These are phyloP conservation scores for Trissonchulus latispiculum DNA, from an alignment of 2,888 invertebrate species.

Conservation along the genomic window DNA sequence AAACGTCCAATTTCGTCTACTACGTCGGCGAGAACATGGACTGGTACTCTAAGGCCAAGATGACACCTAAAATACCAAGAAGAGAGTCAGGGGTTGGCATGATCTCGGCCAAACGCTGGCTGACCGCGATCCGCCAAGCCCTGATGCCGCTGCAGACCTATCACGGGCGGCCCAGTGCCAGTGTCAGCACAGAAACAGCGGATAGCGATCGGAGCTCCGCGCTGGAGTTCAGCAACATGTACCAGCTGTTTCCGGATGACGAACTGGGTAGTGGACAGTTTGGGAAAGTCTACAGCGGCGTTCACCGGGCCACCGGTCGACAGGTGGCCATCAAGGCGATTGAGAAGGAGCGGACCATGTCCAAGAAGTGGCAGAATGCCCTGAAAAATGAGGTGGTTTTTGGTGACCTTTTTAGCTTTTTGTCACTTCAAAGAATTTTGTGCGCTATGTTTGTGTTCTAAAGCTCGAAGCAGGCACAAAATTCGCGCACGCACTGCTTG, in stretches of 20 bases:
- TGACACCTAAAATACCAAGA: constrained; percentile 13
- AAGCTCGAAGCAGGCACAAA: no score
- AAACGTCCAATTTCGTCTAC: constrained; percentile 34
- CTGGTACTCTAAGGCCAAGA: constrained; percentile 20
- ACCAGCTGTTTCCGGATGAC: constrained; percentile 66
- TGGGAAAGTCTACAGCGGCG: constrained; percentile 92
- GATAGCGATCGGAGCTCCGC: background rate
- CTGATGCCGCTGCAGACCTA: constrained; percentile 34
- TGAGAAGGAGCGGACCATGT: constrained; percentile 39
- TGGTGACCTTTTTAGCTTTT: no score
- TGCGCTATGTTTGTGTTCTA: no score
- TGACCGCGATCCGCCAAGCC: constrained; percentile 29
- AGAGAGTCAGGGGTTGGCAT: constrained; percentile 20
- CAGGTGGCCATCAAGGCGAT: constrained; percentile 43
- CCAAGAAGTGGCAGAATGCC: background rate
- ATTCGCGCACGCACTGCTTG: no score
- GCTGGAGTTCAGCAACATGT: constrained; percentile 29
- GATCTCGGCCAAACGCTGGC: constrained; percentile 19
- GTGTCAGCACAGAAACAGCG: background rate
- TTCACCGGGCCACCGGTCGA: constrained; percentile 38
- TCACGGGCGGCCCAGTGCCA: no score
- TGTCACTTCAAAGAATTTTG: no score
- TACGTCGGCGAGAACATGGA: constrained; percentile 42
- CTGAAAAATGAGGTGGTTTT: constrained; percentile 6
- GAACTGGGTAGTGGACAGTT: constrained; percentile 96